Evolutionary conservation across 2,113 vertebrate genomes (phyloP).

Genomic region (Nerophis ophidion): DNA sequence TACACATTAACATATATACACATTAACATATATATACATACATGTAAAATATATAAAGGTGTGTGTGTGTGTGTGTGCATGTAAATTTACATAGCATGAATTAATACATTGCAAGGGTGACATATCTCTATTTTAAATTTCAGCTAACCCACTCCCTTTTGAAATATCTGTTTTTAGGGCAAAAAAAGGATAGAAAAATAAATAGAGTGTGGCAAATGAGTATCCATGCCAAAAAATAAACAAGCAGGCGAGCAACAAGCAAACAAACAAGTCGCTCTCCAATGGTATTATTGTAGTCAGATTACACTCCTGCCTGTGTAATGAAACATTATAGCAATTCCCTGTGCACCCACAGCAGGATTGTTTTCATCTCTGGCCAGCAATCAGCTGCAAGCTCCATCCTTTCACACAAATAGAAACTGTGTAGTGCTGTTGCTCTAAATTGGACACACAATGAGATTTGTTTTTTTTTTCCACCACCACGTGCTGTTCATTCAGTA

Average conservation of each 20-base stretch:
- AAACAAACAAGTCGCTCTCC: conserved; percentile 5
- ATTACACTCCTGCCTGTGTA: conserved; percentile 40
- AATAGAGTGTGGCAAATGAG: background rate
- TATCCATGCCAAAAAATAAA: background rate
- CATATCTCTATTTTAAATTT: background rate
- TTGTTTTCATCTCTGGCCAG: conserved; percentile 49
- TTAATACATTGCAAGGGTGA: background rate
- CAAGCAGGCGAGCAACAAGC: conserved; percentile 3
- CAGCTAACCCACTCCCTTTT: background rate
- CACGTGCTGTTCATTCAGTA: background rate
- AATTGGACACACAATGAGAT: conserved; percentile 54
- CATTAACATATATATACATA: too few relatives aligned
- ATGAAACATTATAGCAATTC: conserved; percentile 51
- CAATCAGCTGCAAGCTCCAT: conserved; percentile 54
- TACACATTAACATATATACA: too few relatives aligned
- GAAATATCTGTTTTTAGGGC: background rate
- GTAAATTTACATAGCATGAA: too few relatives aligned
- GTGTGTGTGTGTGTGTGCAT: too few relatives aligned
- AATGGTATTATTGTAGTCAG: conserved; percentile 16
- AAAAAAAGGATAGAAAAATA: conserved; percentile 1
- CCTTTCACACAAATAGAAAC: conserved; percentile 50
- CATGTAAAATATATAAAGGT: too few relatives aligned
- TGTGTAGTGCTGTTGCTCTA: conserved; percentile 51
- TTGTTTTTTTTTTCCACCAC: conserved; percentile 27
- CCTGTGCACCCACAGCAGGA: conserved; percentile 26